Evolutionary conservation across 2,113 vertebrate species (phyloP).

Genomic region (Hipposideros armiger): DNA sequence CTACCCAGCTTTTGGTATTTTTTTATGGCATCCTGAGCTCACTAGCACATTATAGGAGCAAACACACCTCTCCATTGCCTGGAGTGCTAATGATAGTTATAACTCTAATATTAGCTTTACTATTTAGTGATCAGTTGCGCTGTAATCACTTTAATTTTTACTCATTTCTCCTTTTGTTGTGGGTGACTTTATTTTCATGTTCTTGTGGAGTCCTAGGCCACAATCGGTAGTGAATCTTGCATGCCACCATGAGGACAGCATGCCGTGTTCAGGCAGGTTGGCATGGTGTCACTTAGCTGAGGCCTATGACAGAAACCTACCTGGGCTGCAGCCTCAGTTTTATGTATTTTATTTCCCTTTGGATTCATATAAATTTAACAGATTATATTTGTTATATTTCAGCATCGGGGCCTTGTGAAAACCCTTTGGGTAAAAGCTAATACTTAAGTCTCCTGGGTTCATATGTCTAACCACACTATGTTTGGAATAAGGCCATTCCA

Average conservation of each 20-base stretch:
- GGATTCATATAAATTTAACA: background rate
- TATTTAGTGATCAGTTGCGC: background rate
- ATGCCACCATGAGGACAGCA: background rate
- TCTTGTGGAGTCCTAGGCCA: background rate
- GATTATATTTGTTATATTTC: background rate
- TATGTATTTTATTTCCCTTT: background rate
- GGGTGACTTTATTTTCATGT: background rate
- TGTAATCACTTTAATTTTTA: background rate
- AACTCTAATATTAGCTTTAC: background rate
- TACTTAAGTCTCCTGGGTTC: background rate
- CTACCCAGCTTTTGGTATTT: accelerated
- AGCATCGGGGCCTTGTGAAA: background rate
- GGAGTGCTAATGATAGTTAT: accelerated
- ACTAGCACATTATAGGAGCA: accelerated
- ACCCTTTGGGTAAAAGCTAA: background rate
- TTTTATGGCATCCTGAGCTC: too few relatives aligned
- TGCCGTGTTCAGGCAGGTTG: background rate
- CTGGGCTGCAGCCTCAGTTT: background rate
- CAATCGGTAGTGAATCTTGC: too few relatives aligned
- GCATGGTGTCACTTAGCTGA: background rate
- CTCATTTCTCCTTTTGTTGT: background rate
- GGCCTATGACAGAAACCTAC: background rate
- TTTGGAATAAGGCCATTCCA: background rate
- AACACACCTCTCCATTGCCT: background rate
- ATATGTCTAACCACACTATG: background rate